Base-by-base conservation (phyloP, 2,888 invertebrate species). In the Amorpha juglandis region DNA sequence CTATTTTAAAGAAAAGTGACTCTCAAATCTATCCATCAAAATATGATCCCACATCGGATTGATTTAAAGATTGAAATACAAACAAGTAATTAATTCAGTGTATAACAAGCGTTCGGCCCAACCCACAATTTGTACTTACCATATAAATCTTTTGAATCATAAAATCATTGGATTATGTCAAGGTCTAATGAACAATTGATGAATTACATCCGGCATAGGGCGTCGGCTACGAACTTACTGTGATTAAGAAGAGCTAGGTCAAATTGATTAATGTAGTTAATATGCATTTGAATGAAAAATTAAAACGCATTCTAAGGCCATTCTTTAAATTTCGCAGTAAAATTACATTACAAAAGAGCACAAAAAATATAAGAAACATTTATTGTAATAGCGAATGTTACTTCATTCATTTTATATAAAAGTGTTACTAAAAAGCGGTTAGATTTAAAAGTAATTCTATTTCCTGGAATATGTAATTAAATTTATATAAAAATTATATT, bases 101-200 rank as follows among this genome's bases (percentile, higher is more conserved):
- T 65, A 68, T 64, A 69, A 70, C 58, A 48, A 70, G 69, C 70
- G 72, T 68, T 27, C 65, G 71, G 68, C 69, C 69, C 71, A 66
- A 69, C 71, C 74, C 69, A 72, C 74, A 75, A 78, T 74, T 78
- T 74, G 76, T 75, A 70, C 69, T 66, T 64, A 63, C 63, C 48
- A 21, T 65, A 53, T 55, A 52, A 67, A 62, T 62, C 58, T 55
- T 47, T 62, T 65, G 64, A 48, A 45, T 63, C 65, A 50, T 65
- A 71, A 75, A 71, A 67, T 71, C 69, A 52, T 67, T 68, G 68
- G 66, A 80, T 71, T 71, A 77, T 88, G 88, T 86, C 91, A 91
- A 90, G 90, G 90, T 75, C 67, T 70, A 66, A 73, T 68, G 73
- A 82, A 85, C 84, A 85, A 84, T 71, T 74, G 78, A 82, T 84